These are phyloP conservation scores for Dicentrarchus labrax DNA, from an alignment of 2,113 vertebrate genomes.

Conservation along the genomic window DNA sequence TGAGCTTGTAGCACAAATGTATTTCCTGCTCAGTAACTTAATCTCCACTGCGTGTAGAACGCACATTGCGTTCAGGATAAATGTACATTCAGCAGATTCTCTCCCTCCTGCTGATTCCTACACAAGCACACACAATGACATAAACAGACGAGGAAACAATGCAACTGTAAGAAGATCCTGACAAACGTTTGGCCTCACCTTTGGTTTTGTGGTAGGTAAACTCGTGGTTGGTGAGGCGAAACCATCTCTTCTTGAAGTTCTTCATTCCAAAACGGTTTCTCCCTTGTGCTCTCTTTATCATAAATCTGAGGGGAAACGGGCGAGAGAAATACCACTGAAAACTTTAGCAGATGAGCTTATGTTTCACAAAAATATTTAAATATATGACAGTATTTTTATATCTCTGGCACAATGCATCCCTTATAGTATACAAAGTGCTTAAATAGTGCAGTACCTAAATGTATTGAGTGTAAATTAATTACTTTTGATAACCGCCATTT, in stretches of 20 bases:
- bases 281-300: conserved; percentile 98
- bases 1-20: conserved; percentile 27
- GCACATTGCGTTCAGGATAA: conserved; percentile 41
- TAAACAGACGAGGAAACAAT: conserved; percentile 7
- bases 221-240: conserved; percentile 97
- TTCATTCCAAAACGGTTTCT: conserved; percentile 98
- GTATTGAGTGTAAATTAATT: not conserved
- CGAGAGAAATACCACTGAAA: conserved; percentile 15
- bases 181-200: conserved; percentile 85
- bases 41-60: conserved; percentile 57
- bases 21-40: conserved; percentile 48
- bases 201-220: conserved; percentile 98
- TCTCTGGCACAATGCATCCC: not conserved
- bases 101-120: conserved; percentile 32
- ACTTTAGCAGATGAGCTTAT: not conserved
- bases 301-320: conserved; percentile 85
- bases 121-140: conserved; percentile 20
- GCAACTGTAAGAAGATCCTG: conserved; percentile 16
- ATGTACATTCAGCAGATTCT: conserved; percentile 45
- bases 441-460: not conserved
- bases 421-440: not conserved
- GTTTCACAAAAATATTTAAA: not conserved
- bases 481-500: conserved; percentile 1
- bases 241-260: conserved; percentile 99
- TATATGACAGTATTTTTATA: not conserved